Base-by-base conservation (phyloP, 2,797 vertebrate genomes). In the Danio aesculapii region DNA sequence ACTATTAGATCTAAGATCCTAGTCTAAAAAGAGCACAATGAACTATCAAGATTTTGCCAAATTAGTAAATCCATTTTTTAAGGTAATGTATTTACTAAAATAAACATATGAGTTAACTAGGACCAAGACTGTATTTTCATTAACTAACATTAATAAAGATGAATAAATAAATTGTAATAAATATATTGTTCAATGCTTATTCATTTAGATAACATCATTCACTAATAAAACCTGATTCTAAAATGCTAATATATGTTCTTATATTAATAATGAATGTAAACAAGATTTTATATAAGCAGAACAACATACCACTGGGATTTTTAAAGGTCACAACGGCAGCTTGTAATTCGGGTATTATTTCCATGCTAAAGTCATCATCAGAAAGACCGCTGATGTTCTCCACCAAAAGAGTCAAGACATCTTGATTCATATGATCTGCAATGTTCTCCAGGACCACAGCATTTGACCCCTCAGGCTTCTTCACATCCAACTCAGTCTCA, bases 351-450 rank as follows among this genome's bases (percentile, higher is more conserved):
- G 59, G 58, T 81, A 94, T 90, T 10, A 87, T 53, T 87, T 94
- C 93, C 86, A 93, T 46, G 14, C 47, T 71, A 84, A 77, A 91
- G 58, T 66, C 0, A 7, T 49, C 75, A 10, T 91, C 91, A 0
- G 86, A 73, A 70, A 85, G 0, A 1, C 79, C 9, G 0, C n/a
- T 77, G 41, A 93, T 1, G 73, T 64, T 88, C 75, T 92, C 91
- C 87, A 94, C 90, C 81, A 94, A 80, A 85, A 93, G 80, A 8
- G 9, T 14, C 72, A 93, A 83, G 62, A 89, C 3, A 0, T 93
- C 90, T 52, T 4, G 49, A 39, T 63, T 6, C 52, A 82, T 11
- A 47, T 3, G 1, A 41, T 89, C 83, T 0, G 75, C 1, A 1
- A 93, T 6, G 2, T 92, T 90, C 30, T 90, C 89, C 83, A 94